Conservation (phyloP, 1,140 invertebrate species). For the Drosophila leontia region DNA sequence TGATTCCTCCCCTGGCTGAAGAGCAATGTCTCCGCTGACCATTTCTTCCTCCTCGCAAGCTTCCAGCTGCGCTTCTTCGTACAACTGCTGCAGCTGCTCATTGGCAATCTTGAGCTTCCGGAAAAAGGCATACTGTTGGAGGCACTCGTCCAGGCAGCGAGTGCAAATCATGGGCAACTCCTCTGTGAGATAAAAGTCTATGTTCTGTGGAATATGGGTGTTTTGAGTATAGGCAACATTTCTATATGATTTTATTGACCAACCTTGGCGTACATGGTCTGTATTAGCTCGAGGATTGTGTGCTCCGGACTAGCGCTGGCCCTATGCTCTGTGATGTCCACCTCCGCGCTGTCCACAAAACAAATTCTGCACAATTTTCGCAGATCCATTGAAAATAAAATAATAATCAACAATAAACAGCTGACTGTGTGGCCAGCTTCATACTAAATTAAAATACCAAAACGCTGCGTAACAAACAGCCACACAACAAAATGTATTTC, state of each 20-base stretch:
- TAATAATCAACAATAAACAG: background rate
- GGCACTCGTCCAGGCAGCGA: slow-evolving; percentile 63
- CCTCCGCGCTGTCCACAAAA: slow-evolving; percentile 56
- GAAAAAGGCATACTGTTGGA: slow-evolving; percentile 62
- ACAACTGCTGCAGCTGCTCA: slow-evolving; percentile 60
- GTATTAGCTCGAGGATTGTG: slow-evolving; percentile 60
- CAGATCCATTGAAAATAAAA: slow-evolving; percentile 39
- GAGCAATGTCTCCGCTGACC: background rate
- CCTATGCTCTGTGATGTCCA: slow-evolving; percentile 62
- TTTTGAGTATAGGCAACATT: background rate
- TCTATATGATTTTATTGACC: background rate
- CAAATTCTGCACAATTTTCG: slow-evolving; percentile 70
- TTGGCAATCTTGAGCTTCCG: slow-evolving; percentile 70
- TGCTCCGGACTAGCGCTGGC: slow-evolving; percentile 36
- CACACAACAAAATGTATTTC: background rate
- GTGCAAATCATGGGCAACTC: slow-evolving; percentile 71
- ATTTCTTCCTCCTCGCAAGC: slow-evolving; percentile 4
- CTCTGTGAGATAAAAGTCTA: slow-evolving; percentile 47
- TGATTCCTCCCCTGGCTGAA: background rate
- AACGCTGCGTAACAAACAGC: no score
- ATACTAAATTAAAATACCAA: background rate
- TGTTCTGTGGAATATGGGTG: slow-evolving; percentile 12
- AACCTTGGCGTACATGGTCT: slow-evolving; percentile 48
- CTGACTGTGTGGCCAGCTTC: background rate
- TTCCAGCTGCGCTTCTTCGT: slow-evolving; percentile 56